A percentile compares a stretch with the other conserved stretches of the same genome.
phyloP scores from a whole-genome alignment of 2,113 vertebrate species.

The Clinocottus analis region DNA sequence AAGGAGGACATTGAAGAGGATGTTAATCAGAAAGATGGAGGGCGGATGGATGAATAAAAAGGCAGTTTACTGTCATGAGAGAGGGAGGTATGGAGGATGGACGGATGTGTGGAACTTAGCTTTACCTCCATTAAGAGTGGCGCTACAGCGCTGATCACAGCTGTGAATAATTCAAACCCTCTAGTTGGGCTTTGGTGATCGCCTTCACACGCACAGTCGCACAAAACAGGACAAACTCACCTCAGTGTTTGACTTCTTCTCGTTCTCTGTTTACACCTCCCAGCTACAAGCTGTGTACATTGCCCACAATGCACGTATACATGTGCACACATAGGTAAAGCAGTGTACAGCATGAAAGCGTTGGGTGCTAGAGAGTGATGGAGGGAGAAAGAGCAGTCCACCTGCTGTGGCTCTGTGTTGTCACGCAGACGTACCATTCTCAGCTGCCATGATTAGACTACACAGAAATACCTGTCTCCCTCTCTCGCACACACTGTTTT shows the following conservation, averaged over 20 bases:
- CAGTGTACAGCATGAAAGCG: conserved; percentile 7
- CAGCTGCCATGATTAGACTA: conserved; percentile 66
- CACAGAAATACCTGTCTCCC: conserved; percentile 13
- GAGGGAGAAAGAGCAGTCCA: conserved; percentile 23
- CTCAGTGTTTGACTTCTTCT: conserved; percentile 13
- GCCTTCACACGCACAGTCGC: conserved; percentile 21
- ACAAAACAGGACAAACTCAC: conserved; percentile 10
- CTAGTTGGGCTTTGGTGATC: conserved; percentile 61
- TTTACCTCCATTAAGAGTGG: conserved; percentile 69
- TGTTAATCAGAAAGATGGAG: conserved; percentile 45
- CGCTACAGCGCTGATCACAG: conserved; percentile 74
- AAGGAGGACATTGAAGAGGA: conserved; percentile 63
- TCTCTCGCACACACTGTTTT: not conserved
- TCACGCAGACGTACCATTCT: conserved; percentile 53
- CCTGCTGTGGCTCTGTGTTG: conserved; percentile 29
- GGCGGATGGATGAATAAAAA: conserved; percentile 49
- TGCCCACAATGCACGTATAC: not conserved
- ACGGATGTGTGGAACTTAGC: conserved; percentile 54
- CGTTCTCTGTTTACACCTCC: conserved; percentile 20
- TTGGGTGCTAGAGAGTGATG: not conserved
- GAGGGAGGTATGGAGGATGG: conserved; percentile 47
- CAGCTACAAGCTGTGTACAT: conserved; percentile 15
- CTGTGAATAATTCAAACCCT: conserved; percentile 76
- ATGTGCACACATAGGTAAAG: not conserved
- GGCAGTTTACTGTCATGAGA: conserved; percentile 61